Base-by-base conservation (phyloP, 1,140 invertebrate species). In the Drosophila rufa region DNA sequence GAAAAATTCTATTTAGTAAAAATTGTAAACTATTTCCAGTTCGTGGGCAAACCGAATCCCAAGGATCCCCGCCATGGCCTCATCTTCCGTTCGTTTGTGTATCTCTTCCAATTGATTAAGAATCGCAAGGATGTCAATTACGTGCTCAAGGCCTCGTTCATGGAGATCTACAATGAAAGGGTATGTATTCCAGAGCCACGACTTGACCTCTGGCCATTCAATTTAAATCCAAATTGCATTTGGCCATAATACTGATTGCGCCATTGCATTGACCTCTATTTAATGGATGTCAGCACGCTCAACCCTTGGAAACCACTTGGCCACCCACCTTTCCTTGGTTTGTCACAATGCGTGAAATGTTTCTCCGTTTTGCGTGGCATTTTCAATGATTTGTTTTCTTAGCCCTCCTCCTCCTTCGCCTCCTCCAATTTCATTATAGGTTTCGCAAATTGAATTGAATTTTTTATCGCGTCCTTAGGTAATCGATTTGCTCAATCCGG, bases 131-230 rank as follows among this genome's bases (percentile, higher is more conserved):
- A 97, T 51, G 94, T 95, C 59, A 95, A 97, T 92, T 98, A 98
- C 93, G 94, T 99, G 38, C 94, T 99, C 38, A 98, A 98, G 93
- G 96, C 98, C 61, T 98, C 98, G 75, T 98, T 98, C 94, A 94
- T 99, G 73, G 98, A 99, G 94, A 98, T 99, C 64, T 99, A 99
- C 93, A 99, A 99, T 92, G 98, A 99, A 94, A 98, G 98, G 94
- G 97, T 98, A 83, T 79, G 83, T 75, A 22, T 17, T 12, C 4
- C 36, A 25, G 19, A 22, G 51, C 11, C 19, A 22, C 11, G 33
- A 38, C 40, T 53, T 43, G 42, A 69, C 53, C 40, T 58, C 40
- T 58, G 53, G 12, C 33, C 47, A 51, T 64, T 87, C 38, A 73
- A 80, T 69, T 65, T 51, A 69, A 60, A 71, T 82, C 42, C 12